These are phyloP conservation scores for Characodon lateralis DNA, from an alignment of 2,797 vertebrate genomes.

Conservation along the genomic window DNA sequence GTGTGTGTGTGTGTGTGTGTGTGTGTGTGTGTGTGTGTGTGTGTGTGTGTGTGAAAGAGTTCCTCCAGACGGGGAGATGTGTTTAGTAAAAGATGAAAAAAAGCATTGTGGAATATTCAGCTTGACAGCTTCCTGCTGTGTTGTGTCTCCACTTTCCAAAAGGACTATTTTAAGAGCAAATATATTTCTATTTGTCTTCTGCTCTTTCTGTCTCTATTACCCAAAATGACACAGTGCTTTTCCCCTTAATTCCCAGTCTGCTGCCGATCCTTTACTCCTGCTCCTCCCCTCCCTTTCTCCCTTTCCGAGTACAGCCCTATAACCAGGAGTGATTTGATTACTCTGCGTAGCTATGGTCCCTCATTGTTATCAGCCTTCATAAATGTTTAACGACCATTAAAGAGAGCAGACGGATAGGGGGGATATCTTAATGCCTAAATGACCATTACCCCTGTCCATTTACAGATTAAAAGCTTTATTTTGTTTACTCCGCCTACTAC, in stretches of 20 bases:
- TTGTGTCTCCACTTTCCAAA: constrained; percentile 37
- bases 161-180: constrained; percentile 52
- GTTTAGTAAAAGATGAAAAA: constrained; percentile 32
- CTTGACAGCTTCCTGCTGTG: constrained; percentile 40
- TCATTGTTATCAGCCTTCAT: constrained; percentile 83
- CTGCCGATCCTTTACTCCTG: not conserved
- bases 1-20: no score
- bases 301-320: constrained; percentile 59
- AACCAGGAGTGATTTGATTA: constrained; percentile 79
- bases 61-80: constrained; percentile 10
- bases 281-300: not conserved
- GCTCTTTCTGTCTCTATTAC: constrained; percentile 42
- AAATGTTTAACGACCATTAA: constrained; percentile 85
- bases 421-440: constrained; percentile 79
- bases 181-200: constrained; percentile 50
- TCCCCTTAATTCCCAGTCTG: constrained; percentile 27
- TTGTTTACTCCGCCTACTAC: constrained; percentile 69
- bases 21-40: no score
- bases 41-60: not conserved
- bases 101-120: constrained; percentile 27
- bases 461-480: constrained; percentile 88
- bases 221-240: constrained; percentile 49
- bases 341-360: constrained; percentile 65
- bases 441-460: constrained; percentile 81
- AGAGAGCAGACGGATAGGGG: constrained; percentile 60